A percentile compares a stretch with the other conserved stretches of the same genome.
phyloP scores from a whole-genome alignment of 2,797 vertebrate species.

The Glyptemys insculpta region DNA sequence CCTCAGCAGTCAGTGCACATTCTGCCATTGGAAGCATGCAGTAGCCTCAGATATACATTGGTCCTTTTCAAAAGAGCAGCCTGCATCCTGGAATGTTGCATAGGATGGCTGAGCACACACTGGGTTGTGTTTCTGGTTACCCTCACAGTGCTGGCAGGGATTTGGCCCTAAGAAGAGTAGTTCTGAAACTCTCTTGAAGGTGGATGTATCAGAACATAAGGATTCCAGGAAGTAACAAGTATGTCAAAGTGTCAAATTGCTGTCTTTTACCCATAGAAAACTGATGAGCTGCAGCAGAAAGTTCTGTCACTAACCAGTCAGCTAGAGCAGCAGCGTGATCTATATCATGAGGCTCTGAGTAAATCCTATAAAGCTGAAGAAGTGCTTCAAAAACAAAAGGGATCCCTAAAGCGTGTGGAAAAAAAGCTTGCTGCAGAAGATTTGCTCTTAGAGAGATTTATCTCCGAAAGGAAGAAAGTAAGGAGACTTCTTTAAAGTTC shows the following conservation, averaged over 20 bases:
- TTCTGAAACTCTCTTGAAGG: neutral
- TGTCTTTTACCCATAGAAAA: neutral
- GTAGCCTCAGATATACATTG: neutral
- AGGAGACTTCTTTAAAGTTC: neutral
- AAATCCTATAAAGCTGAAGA: slow-evolving; percentile 21
- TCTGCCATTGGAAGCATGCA: neutral
- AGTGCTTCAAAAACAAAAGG: slow-evolving; percentile 21
- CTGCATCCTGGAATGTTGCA: neutral
- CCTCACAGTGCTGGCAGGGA: neutral
- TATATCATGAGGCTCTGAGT: neutral
- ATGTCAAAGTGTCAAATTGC: neutral
- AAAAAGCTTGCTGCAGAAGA: slow-evolving; percentile 27
- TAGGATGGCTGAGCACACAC: neutral
- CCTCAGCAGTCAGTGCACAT: neutral
- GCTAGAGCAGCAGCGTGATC: slow-evolving; percentile 9
- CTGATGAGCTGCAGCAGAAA: neutral
- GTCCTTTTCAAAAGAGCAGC: neutral
- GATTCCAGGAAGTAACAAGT: neutral
- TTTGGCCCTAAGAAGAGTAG: neutral
- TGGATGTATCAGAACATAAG: neutral
- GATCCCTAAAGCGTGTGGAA: slow-evolving; percentile 8
- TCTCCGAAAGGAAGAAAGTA: slow-evolving; percentile 50
- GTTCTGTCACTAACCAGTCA: neutral
- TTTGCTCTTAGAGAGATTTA: slow-evolving; percentile 31
- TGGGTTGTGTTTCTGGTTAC: neutral